These are phyloP conservation scores for Actinernus sp. DNA, from an alignment of 92 coral and sea anemone genomes.

Conservation along the genomic window DNA sequence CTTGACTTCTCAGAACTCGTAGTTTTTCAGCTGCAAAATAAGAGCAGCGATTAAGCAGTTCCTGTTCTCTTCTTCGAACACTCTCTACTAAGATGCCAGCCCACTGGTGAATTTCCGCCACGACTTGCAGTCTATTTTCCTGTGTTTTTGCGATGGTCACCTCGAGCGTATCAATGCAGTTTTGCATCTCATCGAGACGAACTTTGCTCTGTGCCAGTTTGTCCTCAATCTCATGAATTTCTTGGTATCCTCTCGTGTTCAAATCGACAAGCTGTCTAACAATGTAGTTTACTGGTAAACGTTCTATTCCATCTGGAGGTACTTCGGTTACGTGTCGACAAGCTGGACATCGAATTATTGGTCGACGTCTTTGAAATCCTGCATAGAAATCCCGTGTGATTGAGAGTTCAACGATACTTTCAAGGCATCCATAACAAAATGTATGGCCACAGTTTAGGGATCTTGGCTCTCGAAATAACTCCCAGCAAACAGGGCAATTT, in stretches of 20 bases:
- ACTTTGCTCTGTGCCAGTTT: conserved; percentile 16
- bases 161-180: conserved; percentile 2
- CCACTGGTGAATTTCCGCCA: conserved; percentile 38
- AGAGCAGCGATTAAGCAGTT: conserved; percentile 25
- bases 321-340: conserved; percentile 48
- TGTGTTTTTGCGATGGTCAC: conserved; percentile 23
- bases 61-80: conserved; percentile 44
- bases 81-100: conserved; percentile 36
- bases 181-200: conserved; percentile 21
- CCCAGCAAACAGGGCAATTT: conserved; percentile 60
- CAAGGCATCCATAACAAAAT: conserved; percentile 36
- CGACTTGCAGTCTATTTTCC: conserved; percentile 38
- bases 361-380: not conserved
- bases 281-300: conserved; percentile 56
- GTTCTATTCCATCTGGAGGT: conserved; percentile 36
- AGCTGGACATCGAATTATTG: conserved; percentile 58
- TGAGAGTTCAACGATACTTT: conserved; percentile 8
- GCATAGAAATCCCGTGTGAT: not conserved
- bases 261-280: conserved; percentile 27
- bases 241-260: conserved; percentile 11
- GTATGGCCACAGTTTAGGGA: conserved; percentile 47
- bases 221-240: conserved; percentile 29
- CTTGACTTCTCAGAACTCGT: conserved; percentile 28
- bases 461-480: conserved; percentile 60
- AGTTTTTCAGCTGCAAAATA: conserved; percentile 26